Conservation (phyloP, 2,113 vertebrate genomes). For the Trogon surrucura region DNA sequence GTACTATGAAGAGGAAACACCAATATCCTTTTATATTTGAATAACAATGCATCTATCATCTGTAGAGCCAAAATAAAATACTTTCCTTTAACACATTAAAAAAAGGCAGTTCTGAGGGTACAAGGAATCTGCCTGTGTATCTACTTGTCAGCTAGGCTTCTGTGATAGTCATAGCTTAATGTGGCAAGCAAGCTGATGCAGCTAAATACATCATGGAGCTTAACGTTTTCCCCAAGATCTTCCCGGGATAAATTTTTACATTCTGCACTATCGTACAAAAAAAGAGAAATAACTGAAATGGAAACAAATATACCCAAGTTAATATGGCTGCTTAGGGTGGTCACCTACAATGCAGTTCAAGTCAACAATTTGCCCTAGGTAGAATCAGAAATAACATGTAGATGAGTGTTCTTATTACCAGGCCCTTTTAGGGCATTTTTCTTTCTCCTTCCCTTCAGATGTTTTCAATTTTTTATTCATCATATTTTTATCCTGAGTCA, state of each 20-base stretch:
- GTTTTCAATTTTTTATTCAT: background rate
- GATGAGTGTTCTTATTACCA: background rate
- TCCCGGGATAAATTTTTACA: background rate
- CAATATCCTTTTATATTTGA: background rate
- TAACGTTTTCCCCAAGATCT: background rate
- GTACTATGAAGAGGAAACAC: background rate
- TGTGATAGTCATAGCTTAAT: background rate
- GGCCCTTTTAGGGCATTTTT: background rate
- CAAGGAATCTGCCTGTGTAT: background rate
- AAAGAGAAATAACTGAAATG: background rate
- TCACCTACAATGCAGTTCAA: background rate
- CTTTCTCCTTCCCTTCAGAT: background rate
- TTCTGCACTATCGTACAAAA: background rate
- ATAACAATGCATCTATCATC: background rate
- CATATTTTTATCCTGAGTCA: background rate
- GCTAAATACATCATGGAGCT: background rate
- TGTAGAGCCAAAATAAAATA: background rate
- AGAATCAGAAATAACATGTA: background rate
- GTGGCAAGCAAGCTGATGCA: background rate
- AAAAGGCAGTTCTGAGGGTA: background rate
- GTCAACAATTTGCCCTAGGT: background rate
- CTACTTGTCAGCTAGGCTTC: background rate
- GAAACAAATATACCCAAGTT: background rate
- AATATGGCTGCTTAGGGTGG: background rate
- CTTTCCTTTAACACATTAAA: background rate